Evolutionary conservation across 1,140 invertebrate genomes (phyloP).

Genomic region (Tetragnatha versicolor): DNA sequence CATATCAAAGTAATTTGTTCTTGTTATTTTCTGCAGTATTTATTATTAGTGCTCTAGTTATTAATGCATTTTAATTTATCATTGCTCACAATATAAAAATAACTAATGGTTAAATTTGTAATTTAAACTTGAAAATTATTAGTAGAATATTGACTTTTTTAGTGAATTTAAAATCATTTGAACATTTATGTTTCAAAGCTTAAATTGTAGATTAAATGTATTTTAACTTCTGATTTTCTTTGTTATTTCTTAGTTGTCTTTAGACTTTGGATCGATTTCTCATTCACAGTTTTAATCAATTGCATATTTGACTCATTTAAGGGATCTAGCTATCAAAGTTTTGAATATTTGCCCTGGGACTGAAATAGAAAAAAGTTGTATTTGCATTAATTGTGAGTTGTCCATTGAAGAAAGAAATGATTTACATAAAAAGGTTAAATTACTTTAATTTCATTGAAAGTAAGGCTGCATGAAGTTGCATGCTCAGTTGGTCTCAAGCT

Average conservation of each 20-base stretch:
- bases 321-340: constrained; percentile 63
- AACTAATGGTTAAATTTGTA: too few relatives aligned
- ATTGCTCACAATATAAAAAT: too few relatives aligned
- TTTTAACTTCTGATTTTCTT: not conserved
- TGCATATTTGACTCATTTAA: constrained; percentile 50
- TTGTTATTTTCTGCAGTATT: too few relatives aligned
- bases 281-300: not conserved
- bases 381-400: constrained; percentile 62
- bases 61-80: too few relatives aligned
- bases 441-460: not conserved
- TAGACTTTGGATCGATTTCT: not conserved
- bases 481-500: not conserved
- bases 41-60: too few relatives aligned
- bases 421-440: constrained; percentile 58
- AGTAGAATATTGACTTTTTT: too few relatives aligned
- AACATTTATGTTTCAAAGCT: too few relatives aligned
- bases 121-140: too few relatives aligned
- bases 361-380: constrained; percentile 57
- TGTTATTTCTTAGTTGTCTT: too few relatives aligned
- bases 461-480: not conserved
- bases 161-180: too few relatives aligned
- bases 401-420: constrained; percentile 61
- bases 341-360: constrained; percentile 60
- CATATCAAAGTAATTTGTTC: too few relatives aligned
- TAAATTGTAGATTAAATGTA: too few relatives aligned